Percentiles rank a stretch among this genome's conserved stretches.
Conservation (phyloP, 1,140 invertebrate genomes). For the Penaeus japonicus region DNA sequence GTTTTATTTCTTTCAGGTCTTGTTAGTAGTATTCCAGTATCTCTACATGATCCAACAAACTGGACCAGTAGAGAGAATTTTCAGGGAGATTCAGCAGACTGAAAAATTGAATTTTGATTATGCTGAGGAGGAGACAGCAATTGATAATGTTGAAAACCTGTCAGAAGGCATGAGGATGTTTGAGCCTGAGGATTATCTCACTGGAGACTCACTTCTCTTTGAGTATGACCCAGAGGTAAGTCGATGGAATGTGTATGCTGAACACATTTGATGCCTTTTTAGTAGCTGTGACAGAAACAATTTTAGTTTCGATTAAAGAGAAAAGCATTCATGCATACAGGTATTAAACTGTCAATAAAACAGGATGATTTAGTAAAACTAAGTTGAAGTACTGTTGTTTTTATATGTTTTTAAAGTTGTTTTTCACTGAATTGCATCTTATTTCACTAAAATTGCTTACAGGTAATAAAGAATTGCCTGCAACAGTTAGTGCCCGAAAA, state of each 20-base stretch:
- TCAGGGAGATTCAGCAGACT: constrained; percentile 78
- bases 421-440: too few relatives aligned
- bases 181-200: constrained; percentile 85
- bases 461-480: constrained; percentile 40
- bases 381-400: too few relatives aligned
- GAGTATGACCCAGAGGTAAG: constrained; percentile 91
- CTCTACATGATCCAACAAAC: constrained; percentile 73
- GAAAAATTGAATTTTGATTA: constrained; percentile 67
- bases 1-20: background rate
- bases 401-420: too few relatives aligned
- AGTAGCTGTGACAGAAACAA: too few relatives aligned
- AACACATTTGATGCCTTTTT: too few relatives aligned
- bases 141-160: constrained; percentile 73
- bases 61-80: constrained; percentile 75
- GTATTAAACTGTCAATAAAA: too few relatives aligned
- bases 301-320: too few relatives aligned
- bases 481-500: constrained; percentile 34
- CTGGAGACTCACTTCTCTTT: constrained; percentile 75
- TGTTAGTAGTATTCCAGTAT: constrained; percentile 65
- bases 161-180: constrained; percentile 75
- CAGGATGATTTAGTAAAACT: too few relatives aligned
- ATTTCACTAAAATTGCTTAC: background rate
- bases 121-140: constrained; percentile 29
- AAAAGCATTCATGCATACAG: too few relatives aligned
- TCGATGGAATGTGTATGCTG: constrained; percentile 69